Percentiles rank a stretch among this genome's conserved stretches.
phyloP scores from a whole-genome alignment of 1,140 invertebrate genomes.

The Sycophila sp. region DNA sequence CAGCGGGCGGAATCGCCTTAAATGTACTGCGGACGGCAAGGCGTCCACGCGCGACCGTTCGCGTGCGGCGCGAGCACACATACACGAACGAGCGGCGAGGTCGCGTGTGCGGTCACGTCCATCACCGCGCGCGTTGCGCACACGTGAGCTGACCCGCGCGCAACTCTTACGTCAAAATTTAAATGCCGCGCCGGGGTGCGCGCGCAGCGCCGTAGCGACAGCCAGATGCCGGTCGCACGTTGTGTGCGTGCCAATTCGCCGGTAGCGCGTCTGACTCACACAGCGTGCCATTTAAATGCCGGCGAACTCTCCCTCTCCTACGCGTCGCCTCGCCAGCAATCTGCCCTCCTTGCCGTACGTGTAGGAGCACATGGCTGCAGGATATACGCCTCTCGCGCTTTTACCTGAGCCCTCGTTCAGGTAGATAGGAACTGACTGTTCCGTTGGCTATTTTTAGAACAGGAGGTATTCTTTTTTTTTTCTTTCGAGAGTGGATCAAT shows the following conservation, averaged over 20 bases:
- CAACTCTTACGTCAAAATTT: constrained; percentile 31
- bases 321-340: neutral
- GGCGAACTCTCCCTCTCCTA: neutral
- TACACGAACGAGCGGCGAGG: neutral
- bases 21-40: neutral
- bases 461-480: no score
- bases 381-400: no score
- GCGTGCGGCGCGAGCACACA: no score
- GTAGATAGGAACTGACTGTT: no score
- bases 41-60: no score
- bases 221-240: no score
- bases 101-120: neutral
- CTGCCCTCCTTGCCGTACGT: no score
- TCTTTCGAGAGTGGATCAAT: no score
- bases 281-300: neutral
- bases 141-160: neutral
- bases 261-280: neutral
- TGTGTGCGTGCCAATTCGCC: no score
- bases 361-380: neutral
- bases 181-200: constrained; percentile 22
- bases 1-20: neutral
- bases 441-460: no score
- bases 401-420: no score
- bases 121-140: neutral
- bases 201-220: no score